Evolutionary conservation across 2,797 vertebrate genomes (phyloP).

Genomic region (Antrozous pallidus): DNA sequence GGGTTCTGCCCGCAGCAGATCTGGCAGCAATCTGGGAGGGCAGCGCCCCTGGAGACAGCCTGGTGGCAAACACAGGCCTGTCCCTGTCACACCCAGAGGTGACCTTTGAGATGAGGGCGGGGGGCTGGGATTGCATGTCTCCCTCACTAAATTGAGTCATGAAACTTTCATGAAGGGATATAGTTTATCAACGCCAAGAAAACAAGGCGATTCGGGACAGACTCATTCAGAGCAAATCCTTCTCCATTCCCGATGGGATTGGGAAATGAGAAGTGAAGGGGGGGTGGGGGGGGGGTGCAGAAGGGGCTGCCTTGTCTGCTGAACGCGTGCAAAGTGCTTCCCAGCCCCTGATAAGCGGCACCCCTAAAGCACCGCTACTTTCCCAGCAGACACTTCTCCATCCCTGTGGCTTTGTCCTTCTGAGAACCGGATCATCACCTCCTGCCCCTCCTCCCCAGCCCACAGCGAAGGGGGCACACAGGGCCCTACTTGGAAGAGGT

Average conservation of each 20-base stretch:
- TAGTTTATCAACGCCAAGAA: constrained; percentile 32
- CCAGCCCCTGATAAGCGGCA: neutral
- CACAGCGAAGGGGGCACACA: neutral
- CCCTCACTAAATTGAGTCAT: constrained; percentile 47
- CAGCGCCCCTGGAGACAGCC: accelerated
- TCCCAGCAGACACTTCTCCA: neutral
- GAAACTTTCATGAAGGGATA: constrained; percentile 65
- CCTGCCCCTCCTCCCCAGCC: neutral
- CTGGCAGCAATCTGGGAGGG: accelerated
- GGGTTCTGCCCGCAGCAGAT: accelerated
- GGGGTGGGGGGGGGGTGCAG: neutral
- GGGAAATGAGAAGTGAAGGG: neutral
- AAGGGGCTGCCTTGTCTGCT: neutral
- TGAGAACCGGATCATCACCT: neutral
- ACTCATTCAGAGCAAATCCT: constrained; percentile 48
- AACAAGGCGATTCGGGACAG: constrained; percentile 31
- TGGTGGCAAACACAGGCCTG: neutral
- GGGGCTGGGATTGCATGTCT: neutral
- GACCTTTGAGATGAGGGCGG: neutral
- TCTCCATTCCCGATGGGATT: neutral
- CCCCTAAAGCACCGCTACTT: accelerated
- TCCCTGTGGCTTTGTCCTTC: neutral
- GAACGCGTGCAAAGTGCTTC: neutral
- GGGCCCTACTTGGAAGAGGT: neutral
- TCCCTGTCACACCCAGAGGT: neutral